Percentiles rank a stretch among this genome's conserved stretches.
phyloP scores from a whole-genome alignment of 1,140 invertebrate species.

The Arion vulgaris region DNA sequence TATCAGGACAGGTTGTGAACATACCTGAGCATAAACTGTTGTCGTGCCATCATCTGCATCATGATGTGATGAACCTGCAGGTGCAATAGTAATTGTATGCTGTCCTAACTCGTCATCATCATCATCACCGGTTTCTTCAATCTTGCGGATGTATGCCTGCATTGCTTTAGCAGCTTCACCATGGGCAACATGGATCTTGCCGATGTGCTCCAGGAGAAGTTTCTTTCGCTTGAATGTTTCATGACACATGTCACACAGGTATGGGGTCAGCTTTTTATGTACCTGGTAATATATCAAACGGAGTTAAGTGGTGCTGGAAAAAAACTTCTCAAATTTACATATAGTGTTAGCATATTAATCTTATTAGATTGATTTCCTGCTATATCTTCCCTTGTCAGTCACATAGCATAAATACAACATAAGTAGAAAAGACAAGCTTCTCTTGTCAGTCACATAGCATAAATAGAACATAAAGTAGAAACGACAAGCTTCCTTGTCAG shows the following conservation, averaged over 20 bases:
- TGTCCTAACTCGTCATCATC: slow-evolving; percentile 40
- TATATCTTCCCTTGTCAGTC: no score
- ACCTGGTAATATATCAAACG: slow-evolving; percentile 27
- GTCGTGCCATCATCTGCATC: slow-evolving; percentile 51
- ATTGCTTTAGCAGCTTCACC: slow-evolving; percentile 67
- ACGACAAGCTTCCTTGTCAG: no score
- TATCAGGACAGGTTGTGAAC: neutral
- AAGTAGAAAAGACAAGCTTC: no score
- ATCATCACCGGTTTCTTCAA: slow-evolving; percentile 57
- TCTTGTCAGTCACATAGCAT: no score
- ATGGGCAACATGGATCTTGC: slow-evolving; percentile 65
- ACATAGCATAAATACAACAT: no score
- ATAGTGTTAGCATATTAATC: no score
- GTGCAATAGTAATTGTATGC: slow-evolving; percentile 38
- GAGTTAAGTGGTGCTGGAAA: no score
- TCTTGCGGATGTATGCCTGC: slow-evolving; percentile 54
- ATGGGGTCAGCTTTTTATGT: slow-evolving; percentile 68
- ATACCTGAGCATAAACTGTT: slow-evolving; percentile 53
- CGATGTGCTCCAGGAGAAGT: slow-evolving; percentile 66
- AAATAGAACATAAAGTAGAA: no score
- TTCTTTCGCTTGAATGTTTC: slow-evolving; percentile 69
- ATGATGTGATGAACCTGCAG: slow-evolving; percentile 38
- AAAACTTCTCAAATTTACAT: no score
- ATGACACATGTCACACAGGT: slow-evolving; percentile 69
- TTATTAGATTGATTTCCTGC: no score